Base-by-base conservation (phyloP, 2,113 vertebrate species). In the Electrona antarctica region DNA sequence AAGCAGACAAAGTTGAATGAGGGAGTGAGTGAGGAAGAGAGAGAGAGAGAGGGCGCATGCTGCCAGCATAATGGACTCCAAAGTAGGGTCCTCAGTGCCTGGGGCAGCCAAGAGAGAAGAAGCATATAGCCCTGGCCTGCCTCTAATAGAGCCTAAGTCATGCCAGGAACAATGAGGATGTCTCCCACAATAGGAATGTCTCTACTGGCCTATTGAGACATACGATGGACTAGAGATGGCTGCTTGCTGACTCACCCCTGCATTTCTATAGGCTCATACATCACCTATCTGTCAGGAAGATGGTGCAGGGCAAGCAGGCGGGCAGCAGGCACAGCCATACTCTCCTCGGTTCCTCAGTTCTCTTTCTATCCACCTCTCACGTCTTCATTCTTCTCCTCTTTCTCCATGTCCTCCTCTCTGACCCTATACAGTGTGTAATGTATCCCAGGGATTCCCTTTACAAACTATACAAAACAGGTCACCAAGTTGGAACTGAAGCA, bases 221-320 rank as follows among this genome's bases (percentile, higher is more conserved):
- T 82, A 75, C 82, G 88, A 90, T 81, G 86, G 85, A 80, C 77
- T 73, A 52, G 59, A 52, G 78, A 80, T 86, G 84, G 69, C 74
- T 81, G 77, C 74, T 60, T 86, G 83, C 88, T 91, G 89, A 92
- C 85, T 89, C 89, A 91, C 84, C 74, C n/a, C 88, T 77, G 75
- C 81, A 76, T 86, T 83, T 83, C 66, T 72, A 69, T 79, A 52
- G 78, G 58, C 73, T 83, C 76, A 77, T 87, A 82, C 87, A 88
- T 89, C 87, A 90, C 75, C 73, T 79, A 80, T 52, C 76, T 88
- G 86, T 88, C 78, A 87, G 79, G 63, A 76, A 79, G 86, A 85
- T 85, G 79, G 75, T 72, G 78, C 83, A 78, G 75, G 70, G 56
- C 74, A 74, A 45, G 28, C 80, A 87, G 71, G 41, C 8, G 57